Base-by-base conservation (phyloP, 1,140 invertebrate genomes). In the Probaryconus sp. region DNA sequence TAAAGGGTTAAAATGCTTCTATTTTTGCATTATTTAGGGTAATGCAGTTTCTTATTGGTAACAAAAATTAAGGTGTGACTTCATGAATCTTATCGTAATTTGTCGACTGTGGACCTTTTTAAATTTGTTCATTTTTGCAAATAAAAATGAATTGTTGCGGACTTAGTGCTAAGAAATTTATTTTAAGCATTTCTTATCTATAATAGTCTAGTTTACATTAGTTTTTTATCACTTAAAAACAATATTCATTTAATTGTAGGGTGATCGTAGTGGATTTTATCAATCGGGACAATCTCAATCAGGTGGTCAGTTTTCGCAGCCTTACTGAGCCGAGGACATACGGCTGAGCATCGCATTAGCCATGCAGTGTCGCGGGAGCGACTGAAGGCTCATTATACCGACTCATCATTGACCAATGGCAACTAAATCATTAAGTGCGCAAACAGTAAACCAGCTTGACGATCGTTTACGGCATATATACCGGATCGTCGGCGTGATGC, bases 251-350 rank as follows among this genome's bases (percentile, higher is more conserved):
- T 45, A 26, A 14, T 51, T 60, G 1, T 20, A 74, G 87, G 94
- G 92, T 38, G 93, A 94, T 76, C 88, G 93, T 51, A 91, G 91
- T 58, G 91, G 90, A 48, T 93, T 91, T 78, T 92, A 92, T 85
- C 88, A 90, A 70, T 91, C 92, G 5, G 85, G 90, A 74, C 90
- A 90, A 60, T 91, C 90, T 76, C 90, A 90, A 74, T 76, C 82
- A 13, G 85, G 85, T 40, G 89, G 89, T 80, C 90, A 90, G 70
- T 89, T 89, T 81, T 89, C 88, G 68, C 90, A 91, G 83, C 88
- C 88, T 14, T 91, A 91, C 85, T 91, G 90, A 91, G 88, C 83
- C 80, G 70, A 74, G 18, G 68, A 40, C 68, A 63, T 82, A 81
- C 79, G 85, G 87, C 84, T 86, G 83, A 83, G 77, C 79, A 86